A percentile compares a stretch with the other conserved stretches of the same genome.
Evolutionary conservation across 2,888 invertebrate species (phyloP).

Genomic region (Stomorhina lunata): DNA sequence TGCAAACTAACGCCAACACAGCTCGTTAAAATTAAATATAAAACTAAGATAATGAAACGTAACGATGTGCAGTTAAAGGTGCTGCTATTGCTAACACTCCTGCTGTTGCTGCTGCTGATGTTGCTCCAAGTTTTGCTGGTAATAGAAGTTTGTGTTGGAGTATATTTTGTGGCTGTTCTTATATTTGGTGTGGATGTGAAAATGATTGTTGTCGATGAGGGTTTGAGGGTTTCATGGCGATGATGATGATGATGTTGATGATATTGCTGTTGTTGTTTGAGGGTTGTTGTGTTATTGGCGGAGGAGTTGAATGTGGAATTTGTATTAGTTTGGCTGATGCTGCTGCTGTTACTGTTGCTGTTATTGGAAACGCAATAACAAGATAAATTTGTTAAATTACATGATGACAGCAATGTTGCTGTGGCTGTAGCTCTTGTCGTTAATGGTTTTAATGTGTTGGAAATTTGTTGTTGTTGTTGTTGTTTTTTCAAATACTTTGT

Average conservation of each 20-base stretch:
- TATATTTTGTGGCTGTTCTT: conserved; percentile 20
- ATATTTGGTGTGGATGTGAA: conserved; percentile 28
- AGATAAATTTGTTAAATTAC: conserved; percentile 36
- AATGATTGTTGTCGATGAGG: conserved; percentile 5
- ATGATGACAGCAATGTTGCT: conserved; percentile 9
- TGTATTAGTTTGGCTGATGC: conserved; percentile 11
- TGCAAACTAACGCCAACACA: conserved; percentile 69
- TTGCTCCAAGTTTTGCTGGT: neutral
- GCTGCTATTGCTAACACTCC: conserved; percentile 17
- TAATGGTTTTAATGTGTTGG: conserved; percentile 20
- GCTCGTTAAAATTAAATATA: conserved; percentile 67
- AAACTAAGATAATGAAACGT: conserved; percentile 64
- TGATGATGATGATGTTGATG: no score
- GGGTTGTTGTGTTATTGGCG: conserved; percentile 9
- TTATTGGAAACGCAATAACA: conserved; percentile 42
- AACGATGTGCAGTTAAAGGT: conserved; percentile 58
- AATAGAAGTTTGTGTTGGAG: no score
- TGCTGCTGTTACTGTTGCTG: conserved; percentile 4
- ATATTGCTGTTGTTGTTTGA: conserved; percentile 8
- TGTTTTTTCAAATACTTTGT: conserved; percentile 47
- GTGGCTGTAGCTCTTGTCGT: neutral
- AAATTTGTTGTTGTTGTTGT: conserved; percentile 34
- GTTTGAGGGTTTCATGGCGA: conserved; percentile 10
- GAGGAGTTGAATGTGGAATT: neutral
- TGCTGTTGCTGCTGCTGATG: neutral